A percentile compares a stretch with the other conserved stretches of the same genome.
These are phyloP conservation scores for Amitus sp. DNA, from an alignment of 2,888 invertebrate genomes.

Conservation along the genomic window DNA sequence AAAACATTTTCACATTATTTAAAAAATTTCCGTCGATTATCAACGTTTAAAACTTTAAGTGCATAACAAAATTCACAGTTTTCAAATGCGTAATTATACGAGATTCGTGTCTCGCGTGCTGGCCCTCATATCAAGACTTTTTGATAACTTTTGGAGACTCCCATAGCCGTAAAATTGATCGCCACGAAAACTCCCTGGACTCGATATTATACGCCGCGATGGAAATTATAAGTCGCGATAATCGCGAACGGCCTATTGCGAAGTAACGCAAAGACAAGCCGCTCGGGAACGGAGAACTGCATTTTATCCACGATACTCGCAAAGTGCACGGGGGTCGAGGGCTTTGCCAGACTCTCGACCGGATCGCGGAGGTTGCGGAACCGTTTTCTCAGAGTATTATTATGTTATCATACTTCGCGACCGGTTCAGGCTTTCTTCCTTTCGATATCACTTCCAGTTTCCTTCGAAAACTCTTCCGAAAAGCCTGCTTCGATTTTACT, in stretches of 20 bases:
- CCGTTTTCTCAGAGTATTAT: constrained; percentile 47
- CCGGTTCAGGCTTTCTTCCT: constrained; percentile 16
- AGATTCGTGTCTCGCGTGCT: no score
- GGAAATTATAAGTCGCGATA: constrained; percentile 43
- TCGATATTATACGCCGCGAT: constrained; percentile 19
- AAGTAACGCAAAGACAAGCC: constrained; percentile 44
- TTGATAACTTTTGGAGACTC: no score
- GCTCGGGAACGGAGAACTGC: constrained; percentile 31
- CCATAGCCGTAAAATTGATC: no score
- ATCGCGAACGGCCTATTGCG: constrained; percentile 38
- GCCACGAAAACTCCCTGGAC: no score
- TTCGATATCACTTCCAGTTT: constrained; percentile 15
- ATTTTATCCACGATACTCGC: constrained; percentile 31
- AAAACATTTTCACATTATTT: no score
- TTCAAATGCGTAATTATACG: no score
- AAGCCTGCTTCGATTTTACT: constrained; percentile 20
- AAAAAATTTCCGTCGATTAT: no score
- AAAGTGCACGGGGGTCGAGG: constrained; percentile 18
- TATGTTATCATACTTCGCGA: constrained; percentile 40
- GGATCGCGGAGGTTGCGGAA: constrained; percentile 40
- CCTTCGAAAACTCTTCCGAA: background rate
- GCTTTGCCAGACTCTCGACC: constrained; percentile 12
- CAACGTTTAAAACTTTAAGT: no score
- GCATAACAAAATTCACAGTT: no score
- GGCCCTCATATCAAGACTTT: no score